Conservation (phyloP, 2,888 invertebrate species). For the Lycaena phlaeas region DNA sequence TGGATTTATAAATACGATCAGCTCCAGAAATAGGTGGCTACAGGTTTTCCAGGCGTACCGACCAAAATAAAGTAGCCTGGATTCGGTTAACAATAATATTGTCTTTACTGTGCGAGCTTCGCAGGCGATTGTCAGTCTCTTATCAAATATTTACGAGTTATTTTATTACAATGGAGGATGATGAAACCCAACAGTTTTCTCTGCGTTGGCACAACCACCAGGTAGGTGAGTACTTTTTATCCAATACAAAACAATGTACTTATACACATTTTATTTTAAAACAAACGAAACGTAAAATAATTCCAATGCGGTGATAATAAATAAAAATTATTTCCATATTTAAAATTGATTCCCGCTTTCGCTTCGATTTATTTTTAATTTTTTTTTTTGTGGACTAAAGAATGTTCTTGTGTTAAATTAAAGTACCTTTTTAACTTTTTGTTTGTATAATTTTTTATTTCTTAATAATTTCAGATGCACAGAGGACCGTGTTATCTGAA, state of each 20-base stretch:
- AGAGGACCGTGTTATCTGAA: constrained; percentile 27
- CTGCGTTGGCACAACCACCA: constrained; percentile 89
- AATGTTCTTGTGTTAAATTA: constrained; percentile 9
- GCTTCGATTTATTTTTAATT: not conserved
- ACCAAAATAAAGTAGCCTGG: constrained; percentile 74
- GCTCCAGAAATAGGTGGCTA: constrained; percentile 75
- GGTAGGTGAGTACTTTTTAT: constrained; percentile 70
- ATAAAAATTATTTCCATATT: not conserved
- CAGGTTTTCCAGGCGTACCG: constrained; percentile 74
- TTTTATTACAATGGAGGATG: constrained; percentile 66
- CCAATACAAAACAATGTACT: constrained; percentile 37
- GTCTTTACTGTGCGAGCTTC: constrained; percentile 47
- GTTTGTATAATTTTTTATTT: constrained; percentile 19
- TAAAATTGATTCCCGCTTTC: not conserved
- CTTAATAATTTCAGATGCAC: constrained; percentile 26
- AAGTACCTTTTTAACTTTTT: constrained; percentile 10
- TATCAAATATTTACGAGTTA: constrained; percentile 20
- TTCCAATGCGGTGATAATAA: not conserved
- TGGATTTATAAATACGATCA: constrained; percentile 73
- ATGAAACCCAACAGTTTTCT: constrained; percentile 84
- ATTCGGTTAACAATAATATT: constrained; percentile 72
- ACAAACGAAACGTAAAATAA: not conserved
- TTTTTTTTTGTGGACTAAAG: not conserved
- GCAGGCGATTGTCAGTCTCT: constrained; percentile 34
- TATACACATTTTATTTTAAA: constrained; percentile 28